Conservation (phyloP, 2,797 vertebrate species). For the Xiphophorus birchmanni region DNA sequence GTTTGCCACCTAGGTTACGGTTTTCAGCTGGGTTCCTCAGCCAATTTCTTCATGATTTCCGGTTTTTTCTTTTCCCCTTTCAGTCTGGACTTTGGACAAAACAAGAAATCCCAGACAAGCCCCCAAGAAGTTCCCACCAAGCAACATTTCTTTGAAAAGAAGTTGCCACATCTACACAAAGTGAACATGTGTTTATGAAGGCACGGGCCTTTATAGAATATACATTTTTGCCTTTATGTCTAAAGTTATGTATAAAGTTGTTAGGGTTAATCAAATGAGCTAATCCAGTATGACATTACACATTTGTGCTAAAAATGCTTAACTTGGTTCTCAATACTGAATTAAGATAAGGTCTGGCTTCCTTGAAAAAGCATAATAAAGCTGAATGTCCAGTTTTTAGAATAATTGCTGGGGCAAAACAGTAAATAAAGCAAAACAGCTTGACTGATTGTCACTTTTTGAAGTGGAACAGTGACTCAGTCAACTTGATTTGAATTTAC, state of each 20-base stretch:
- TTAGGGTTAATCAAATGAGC: neutral
- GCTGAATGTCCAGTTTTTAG: neutral
- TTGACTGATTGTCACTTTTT: neutral
- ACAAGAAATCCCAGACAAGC: neutral
- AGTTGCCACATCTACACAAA: neutral
- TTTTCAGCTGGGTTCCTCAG: neutral
- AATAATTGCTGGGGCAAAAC: neutral
- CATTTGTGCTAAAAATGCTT: neutral
- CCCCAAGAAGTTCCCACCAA: neutral
- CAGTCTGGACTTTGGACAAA: neutral
- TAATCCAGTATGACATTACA: neutral
- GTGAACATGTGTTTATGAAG: neutral
- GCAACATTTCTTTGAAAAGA: neutral
- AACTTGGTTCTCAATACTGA: neutral
- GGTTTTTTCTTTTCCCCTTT: neutral
- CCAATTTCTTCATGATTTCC: neutral
- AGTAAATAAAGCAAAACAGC: neutral
- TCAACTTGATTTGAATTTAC: neutral
- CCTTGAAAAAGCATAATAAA: neutral
- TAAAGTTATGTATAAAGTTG: neutral
- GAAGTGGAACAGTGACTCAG: neutral
- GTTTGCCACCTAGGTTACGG: neutral
- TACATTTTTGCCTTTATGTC: neutral
- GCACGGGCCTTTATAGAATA: neutral
- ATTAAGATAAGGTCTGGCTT: neutral